Conservation (phyloP, 2,888 invertebrate species). For the Mythimna vitellina region DNA sequence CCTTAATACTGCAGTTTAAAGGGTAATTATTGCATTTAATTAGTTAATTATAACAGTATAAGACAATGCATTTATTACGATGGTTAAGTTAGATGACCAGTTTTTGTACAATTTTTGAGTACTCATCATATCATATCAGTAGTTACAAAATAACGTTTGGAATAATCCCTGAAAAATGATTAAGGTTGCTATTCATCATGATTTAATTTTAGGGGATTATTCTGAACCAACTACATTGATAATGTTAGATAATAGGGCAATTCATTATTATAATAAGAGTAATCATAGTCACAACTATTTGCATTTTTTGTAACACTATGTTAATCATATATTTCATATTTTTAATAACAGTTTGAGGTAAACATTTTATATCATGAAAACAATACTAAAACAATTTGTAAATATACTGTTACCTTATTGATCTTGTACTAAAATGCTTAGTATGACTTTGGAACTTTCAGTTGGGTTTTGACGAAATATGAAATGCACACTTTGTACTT, state of each 20-base stretch:
- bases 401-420: constrained; percentile 78
- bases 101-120: constrained; percentile 81
- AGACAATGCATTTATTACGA: constrained; percentile 81
- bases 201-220: constrained; percentile 83
- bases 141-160: constrained; percentile 79
- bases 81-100: constrained; percentile 68
- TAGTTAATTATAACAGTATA: constrained; percentile 67
- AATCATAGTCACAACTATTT: constrained; percentile 59
- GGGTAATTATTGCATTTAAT: constrained; percentile 68
- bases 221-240: constrained; percentile 77
- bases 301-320: constrained; percentile 60
- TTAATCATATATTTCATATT: constrained; percentile 54
- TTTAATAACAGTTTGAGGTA: constrained; percentile 50
- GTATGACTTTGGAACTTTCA: constrained; percentile 86
- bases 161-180: constrained; percentile 84
- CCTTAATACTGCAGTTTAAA: constrained; percentile 69
- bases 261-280: constrained; percentile 53
- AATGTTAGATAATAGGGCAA: constrained; percentile 57
- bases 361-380: constrained; percentile 43
- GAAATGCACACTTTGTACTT: constrained; percentile 50
- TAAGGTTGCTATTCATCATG: constrained; percentile 41
- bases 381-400: constrained; percentile 74
- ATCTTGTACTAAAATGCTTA: constrained; percentile 75
- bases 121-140: constrained; percentile 68
- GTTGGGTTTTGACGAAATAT: constrained; percentile 89